Base-by-base conservation (phyloP, 2,113 vertebrate species). In the Leptobrachium ailaonicum region DNA sequence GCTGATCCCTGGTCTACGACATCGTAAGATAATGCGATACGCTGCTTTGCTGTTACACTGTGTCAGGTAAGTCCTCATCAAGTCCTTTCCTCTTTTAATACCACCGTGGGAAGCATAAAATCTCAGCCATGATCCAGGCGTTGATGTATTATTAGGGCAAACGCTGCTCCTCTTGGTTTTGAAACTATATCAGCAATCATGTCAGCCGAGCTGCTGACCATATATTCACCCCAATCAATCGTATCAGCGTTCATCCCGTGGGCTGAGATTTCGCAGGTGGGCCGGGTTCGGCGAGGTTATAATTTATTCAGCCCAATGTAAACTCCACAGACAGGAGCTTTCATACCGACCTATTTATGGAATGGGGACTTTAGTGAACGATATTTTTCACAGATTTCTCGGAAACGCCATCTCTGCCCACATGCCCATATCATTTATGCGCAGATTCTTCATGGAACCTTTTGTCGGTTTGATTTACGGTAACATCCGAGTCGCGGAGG, bases 191-290 rank as follows among this genome's bases (percentile, higher is more conserved):
- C 89, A 88, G 32, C 53, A 92, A 88, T 90, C 90, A 85, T 83
- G 85, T 88, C 90, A 89, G 83, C 87, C 79, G 80, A 80, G 84
- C 85, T 90, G 82, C 85, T 90, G 91, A 87, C 88, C 90, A 91
- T 77, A 88, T 86, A 84, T 79, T 91, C 90, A 92, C 90, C 90
- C 82, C 87, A 87, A 90, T 90, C 89, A 87, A 86, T 90, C 88
- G 85, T 82, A 88, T 87, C 91, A 89, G 84, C 89, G 88, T 91
- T 92, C 88, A 90, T 88, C 87, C 83, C 88, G 89, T 88, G 88
- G 60, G 83, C 85, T 87, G 83, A 87, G 89, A 90, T 92, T 84
- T 88, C 82, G 87, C 88, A 91, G 90, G 87, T 89, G 89, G 84
- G 87, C 87, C 89, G 88, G 85, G 84, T 88, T 85, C 84, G 56